Conservation (phyloP, 2,888 invertebrate species). For the Drosophila acutilabella region DNA sequence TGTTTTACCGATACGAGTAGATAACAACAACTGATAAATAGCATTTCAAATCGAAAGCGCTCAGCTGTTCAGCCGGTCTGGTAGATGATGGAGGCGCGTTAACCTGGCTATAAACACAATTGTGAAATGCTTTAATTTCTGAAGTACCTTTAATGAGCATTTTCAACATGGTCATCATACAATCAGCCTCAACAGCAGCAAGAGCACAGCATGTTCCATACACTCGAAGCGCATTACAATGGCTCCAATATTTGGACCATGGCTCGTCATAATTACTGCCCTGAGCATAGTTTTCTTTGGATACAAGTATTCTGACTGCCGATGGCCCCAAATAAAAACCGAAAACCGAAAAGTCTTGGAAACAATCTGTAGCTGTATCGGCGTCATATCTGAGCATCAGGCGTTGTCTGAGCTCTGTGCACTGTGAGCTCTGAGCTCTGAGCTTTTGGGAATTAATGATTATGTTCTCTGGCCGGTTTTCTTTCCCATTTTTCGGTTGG, state of each 20-base stretch:
- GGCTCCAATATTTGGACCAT: constrained; percentile 73
- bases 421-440: constrained; percentile 20
- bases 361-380: constrained; percentile 73
- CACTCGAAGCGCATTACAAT: constrained; percentile 55
- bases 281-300: constrained; percentile 45
- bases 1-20: constrained; percentile 49
- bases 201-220: constrained; percentile 39
- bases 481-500: neutral
- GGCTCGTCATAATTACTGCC: constrained; percentile 77
- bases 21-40: constrained; percentile 78
- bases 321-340: constrained; percentile 11
- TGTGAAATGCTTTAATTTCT: constrained; percentile 80
- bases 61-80: constrained; percentile 10
- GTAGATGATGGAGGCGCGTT: constrained; percentile 38
- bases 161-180: constrained; percentile 82
- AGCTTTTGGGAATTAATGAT: constrained; percentile 77
- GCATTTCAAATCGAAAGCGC: constrained; percentile 73
- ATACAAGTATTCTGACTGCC: constrained; percentile 39
- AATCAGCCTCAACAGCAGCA: constrained; percentile 59
- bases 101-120: constrained; percentile 73
- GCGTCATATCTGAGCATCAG: constrained; percentile 59
- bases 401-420: constrained; percentile 55
- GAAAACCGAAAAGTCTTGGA: constrained; percentile 21
- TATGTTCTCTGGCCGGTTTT: constrained; percentile 53
- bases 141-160: constrained; percentile 82